Base-by-base conservation (phyloP, 2,113 vertebrate species). In the Triplophysa tibetana region DNA sequence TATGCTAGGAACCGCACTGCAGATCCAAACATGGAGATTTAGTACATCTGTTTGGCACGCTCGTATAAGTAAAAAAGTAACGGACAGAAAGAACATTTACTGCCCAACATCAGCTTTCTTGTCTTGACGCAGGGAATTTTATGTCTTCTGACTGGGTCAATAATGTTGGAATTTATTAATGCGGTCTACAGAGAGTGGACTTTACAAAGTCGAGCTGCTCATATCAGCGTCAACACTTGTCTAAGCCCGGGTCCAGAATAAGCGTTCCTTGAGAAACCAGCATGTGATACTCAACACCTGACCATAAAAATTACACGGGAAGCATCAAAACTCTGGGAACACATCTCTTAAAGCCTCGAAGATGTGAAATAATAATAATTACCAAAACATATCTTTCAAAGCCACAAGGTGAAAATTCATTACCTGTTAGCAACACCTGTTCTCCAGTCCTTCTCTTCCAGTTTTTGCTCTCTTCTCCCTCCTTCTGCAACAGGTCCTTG, bases 361-460 rank as follows among this genome's bases (percentile, higher is more conserved):
- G 43, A 52, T 52, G 16, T 52, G 17, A 14, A 52, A 16, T 52
- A 52, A 52, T 45, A 9, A 52, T 16, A 52, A 52, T 52, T 17
- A 52, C 50, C 50, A 52, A 52, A 52, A 52, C 50, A 52, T 17
- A 65, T 70, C 16, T 70, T 66, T 61, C 72, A 74, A 48, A 63
- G 63, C 33, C 41, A 13, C 12, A 19, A 56, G 45, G 63, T 60
- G 50, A 21, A 79, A 84, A 86, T 17, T 63, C 67, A 77, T 84
- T 82, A 84, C 68, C 68, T 74, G 61, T 38, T 33, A 70, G 72
- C 61, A 82, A 75, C 83, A 82, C 81, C 83, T 82, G 83, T 65
- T 81, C 65, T 61, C 50, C 56, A 58, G 56, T 48, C 74, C 41
- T 69, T n/a, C 73, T 17, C 61, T 75, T 1, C 2, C 24, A 62